Evolutionary conservation across 2,797 vertebrate genomes (phyloP).

Genomic region (Neosilurus mollespiculum): DNA sequence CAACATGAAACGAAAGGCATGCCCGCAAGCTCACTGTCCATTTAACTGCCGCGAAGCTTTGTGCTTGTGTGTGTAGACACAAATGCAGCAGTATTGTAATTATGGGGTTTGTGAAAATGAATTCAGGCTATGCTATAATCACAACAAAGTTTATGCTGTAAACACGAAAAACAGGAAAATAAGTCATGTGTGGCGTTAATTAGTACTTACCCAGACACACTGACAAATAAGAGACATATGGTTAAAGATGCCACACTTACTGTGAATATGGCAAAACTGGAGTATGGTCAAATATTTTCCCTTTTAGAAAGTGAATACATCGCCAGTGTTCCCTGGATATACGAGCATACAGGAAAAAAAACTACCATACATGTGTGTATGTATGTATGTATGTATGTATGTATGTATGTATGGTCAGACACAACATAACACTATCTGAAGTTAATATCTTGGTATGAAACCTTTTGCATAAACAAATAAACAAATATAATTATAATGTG

Average conservation of each 20-base stretch:
- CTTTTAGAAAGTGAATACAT: not conserved
- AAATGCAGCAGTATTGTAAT: not conserved
- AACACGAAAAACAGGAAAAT: not conserved
- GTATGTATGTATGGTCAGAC: no score
- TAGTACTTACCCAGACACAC: not conserved
- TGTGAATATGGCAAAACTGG: not conserved
- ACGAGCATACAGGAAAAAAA: no score
- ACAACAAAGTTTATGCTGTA: not conserved
- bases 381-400: no score
- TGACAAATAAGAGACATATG: not conserved
- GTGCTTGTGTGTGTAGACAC: not conserved
- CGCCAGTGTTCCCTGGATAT: not conserved
- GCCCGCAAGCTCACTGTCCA: not conserved
- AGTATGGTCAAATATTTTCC: not conserved
- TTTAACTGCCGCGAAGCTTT: not conserved
- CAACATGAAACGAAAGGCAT: not conserved
- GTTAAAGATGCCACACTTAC: not conserved
- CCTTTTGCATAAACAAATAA: no score
- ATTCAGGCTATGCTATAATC: not conserved
- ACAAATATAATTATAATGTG: no score
- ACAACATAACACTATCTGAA: no score
- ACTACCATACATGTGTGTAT: no score
- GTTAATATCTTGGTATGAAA: no score
- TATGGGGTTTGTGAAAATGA: not conserved
- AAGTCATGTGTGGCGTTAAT: no score